Conservation (phyloP, 2,113 vertebrate species). For the Zapus hudsonius region DNA sequence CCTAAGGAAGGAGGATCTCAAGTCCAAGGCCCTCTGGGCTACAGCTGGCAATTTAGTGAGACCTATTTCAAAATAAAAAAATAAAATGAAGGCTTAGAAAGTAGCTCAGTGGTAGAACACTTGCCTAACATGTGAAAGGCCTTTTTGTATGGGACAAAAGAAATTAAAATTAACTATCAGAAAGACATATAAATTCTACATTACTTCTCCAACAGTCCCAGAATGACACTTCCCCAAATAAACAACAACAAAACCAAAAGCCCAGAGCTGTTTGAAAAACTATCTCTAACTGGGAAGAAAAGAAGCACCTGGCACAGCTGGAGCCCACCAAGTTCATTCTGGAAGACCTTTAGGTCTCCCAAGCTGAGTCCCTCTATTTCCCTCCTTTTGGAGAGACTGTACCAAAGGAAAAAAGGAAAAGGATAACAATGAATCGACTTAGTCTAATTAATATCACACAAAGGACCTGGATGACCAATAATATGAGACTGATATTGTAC, state of each 20-base stretch:
- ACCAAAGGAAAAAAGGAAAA: too few relatives aligned
- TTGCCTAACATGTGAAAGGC: neutral
- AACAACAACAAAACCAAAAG: neutral
- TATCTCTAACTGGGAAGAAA: conserved; percentile 20
- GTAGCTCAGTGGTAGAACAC: too few relatives aligned
- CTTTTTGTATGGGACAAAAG: too few relatives aligned
- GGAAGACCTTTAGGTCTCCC: neutral
- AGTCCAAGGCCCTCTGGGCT: too few relatives aligned
- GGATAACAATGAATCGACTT: neutral
- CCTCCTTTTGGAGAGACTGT: neutral
- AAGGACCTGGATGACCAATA: neutral
- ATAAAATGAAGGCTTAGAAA: too few relatives aligned
- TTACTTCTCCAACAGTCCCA: neutral
- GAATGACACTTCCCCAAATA: neutral
- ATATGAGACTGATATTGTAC: neutral
- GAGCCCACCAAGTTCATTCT: neutral
- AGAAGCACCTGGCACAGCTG: neutral
- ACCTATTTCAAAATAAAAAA: too few relatives aligned
- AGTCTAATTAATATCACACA: conserved; percentile 7
- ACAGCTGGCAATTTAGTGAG: too few relatives aligned
- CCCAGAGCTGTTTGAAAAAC: neutral
- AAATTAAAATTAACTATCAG: neutral
- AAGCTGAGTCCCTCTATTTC: neutral
- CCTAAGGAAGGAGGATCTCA: too few relatives aligned
- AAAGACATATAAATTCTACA: neutral